Base-by-base conservation (phyloP, 2,888 invertebrate species). In the Hedya salicella region DNA sequence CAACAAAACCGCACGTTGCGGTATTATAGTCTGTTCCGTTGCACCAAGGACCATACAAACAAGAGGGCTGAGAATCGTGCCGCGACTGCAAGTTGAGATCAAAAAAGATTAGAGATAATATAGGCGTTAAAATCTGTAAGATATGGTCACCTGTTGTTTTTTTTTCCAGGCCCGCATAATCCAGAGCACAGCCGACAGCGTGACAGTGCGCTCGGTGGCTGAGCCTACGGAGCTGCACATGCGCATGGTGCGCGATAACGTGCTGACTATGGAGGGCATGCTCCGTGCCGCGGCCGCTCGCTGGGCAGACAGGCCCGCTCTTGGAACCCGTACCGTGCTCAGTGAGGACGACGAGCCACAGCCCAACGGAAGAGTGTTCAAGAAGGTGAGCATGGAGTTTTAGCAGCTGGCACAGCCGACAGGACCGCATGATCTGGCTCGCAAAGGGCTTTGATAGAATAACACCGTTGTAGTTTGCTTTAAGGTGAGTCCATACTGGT, bases 311-410 rank as follows among this genome's bases (percentile, higher is more conserved):
- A 95, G 95, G 75, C 94, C 94, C 63, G 98, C 97, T 76, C 94
- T 98, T 70, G 99, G 99, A 53, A 98, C 98, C 0, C 93, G 99
- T 62, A 95, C 98, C 77, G 96, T 98, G 75, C 93, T 98, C 48
- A 95, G 96, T 66, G 99, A 98, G 86, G 97, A 98, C 82, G 98
- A 99, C 82, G 99, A 99, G 85, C 90, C 95, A 13, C 99, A 99
- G 85, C 95, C 97, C 1, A 98, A 98, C 81, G 99, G 99, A 53
- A 94, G 98, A 71, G 94, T 98, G 56, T 99, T 99, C 85, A 98
- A 98, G 89, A 99, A 99, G 95, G 96, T 96, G 9, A 39, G 46
- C 14, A 32, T 3, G n/a, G 1, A 8, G 0, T 5, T n/a, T n/a
- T n/a, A n/a, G n/a, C n/a, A n/a, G n/a, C n/a, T n/a, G n/a, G n/a